Base-by-base conservation (phyloP, 2,113 vertebrate species). In the Syngnathus typhle region DNA sequence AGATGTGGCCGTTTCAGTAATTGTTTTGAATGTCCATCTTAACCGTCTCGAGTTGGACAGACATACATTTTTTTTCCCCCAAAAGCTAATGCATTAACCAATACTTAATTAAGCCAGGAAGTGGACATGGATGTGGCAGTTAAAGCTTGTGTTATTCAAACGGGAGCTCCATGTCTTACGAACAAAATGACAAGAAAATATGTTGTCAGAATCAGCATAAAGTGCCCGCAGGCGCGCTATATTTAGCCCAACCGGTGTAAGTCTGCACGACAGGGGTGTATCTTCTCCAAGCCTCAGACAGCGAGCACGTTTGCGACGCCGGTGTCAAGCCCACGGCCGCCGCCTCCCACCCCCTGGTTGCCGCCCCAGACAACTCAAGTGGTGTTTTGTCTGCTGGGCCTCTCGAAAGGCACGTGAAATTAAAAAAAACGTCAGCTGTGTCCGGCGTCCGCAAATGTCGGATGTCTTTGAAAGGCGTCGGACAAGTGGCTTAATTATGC, bases 361-460 rank as follows among this genome's bases (percentile, higher is more conserved):
- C 19, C 80, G 69, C 80, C 81, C 77, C 80, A 62, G 88, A 84
- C 90, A 90, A 93, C 90, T 94, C 84, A 84, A 95, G 92, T 93
- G 90, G 90, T 97, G 91, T 94, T 97, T 95, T 95, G 92, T 96
- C 93, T 95, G 92, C 84, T 80, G 86, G 82, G 81, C 74, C 87
- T 84, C 86, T 93, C 78, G 23, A 58, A 85, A 73, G 86, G 84
- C 80, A 82, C 87, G 89, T 79, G 71, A 86, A 90, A 88, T 32
- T 3, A 69, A 72, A 90, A 86, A 91, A 89, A 91, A 75, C 88
- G 87, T 89, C 85, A 78, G 83, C 92, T 92, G 84, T 87, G 90
- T 95, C 91, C 93, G 92, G 84, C 86, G 90, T 95, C 91, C 93
- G 92, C 94, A 89, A 91, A 93, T 93, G 91, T 91, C 87, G 86